Evolutionary conservation across 37 sponge, comb jelly and placozoan genomes (phyloP).

Genomic region (Axinella damicornis): DNA sequence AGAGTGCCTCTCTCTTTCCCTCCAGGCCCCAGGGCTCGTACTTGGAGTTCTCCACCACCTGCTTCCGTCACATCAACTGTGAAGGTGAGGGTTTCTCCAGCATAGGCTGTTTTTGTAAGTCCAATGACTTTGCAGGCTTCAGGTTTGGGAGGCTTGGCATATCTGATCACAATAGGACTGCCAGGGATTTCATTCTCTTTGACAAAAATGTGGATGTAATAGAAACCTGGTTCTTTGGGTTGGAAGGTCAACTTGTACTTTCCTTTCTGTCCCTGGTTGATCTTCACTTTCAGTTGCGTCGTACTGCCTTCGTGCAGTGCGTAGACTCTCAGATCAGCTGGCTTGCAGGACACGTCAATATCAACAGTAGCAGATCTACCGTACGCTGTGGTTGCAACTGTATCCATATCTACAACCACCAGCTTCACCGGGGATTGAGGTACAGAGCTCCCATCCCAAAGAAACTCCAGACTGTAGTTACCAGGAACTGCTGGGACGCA

Average conservation of each 20-base stretch:
- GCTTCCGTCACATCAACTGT: slow-evolving; percentile 39
- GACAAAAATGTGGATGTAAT: slow-evolving; percentile 35
- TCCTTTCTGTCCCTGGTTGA: slow-evolving; percentile 22
- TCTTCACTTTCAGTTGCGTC: slow-evolving; percentile 47
- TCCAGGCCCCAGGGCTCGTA: slow-evolving; percentile 13
- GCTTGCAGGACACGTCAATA: slow-evolving; percentile 40
- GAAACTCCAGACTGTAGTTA: slow-evolving; percentile 42
- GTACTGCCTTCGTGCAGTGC: slow-evolving; percentile 53
- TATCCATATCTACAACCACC: background rate
- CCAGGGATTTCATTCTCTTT: slow-evolving; percentile 39
- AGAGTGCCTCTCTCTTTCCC: slow-evolving; percentile 18
- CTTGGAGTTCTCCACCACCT: slow-evolving; percentile 19
- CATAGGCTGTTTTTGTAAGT: slow-evolving; percentile 13
- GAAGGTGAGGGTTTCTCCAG: slow-evolving; percentile 41
- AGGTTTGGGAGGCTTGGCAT: slow-evolving; percentile 36
- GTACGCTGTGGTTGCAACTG: background rate
- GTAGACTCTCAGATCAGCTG: slow-evolving; percentile 51
- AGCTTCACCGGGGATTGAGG: slow-evolving; percentile 41
- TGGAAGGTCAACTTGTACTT: slow-evolving; percentile 36
- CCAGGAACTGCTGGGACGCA: slow-evolving; percentile 59
- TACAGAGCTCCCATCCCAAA: slow-evolving; percentile 9
- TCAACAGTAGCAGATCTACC: slow-evolving; percentile 48
- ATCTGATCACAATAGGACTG: slow-evolving; percentile 59
- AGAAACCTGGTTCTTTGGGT: slow-evolving; percentile 50
- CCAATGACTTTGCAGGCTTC: slow-evolving; percentile 28